These are phyloP conservation scores for Syngnathus typhle DNA, from an alignment of 2,113 vertebrate species.

Conservation along the genomic window DNA sequence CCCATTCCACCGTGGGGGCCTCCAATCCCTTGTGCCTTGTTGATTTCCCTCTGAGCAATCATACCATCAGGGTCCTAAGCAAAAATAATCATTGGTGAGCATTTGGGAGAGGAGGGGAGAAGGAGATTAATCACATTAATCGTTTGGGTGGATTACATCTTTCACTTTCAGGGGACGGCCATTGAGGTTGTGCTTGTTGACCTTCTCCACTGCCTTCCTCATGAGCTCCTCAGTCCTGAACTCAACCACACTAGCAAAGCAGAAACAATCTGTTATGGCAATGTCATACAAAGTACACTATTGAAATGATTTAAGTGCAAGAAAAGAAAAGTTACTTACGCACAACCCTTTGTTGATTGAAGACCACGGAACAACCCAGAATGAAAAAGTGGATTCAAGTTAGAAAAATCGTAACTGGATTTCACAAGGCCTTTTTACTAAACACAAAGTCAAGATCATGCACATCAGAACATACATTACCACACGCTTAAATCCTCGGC, in stretches of 20 bases:
- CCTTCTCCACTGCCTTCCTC: constrained; percentile 94
- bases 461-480: constrained; percentile 34
- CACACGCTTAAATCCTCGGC: constrained; percentile 35
- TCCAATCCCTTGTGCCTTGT: constrained; percentile 70
- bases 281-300: neutral
- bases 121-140: neutral
- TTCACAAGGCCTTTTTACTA: neutral
- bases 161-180: constrained; percentile 95
- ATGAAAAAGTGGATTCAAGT: constrained; percentile 47
- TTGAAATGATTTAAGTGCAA: neutral
- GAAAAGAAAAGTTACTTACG: constrained; percentile 78
- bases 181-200: constrained; percentile 93
- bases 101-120: neutral
- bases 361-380: constrained; percentile 46
- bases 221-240: constrained; percentile 97
- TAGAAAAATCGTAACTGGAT: constrained; percentile 28
- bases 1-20: constrained; percentile 55
- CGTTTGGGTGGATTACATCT: constrained; percentile 70
- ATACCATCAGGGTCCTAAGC: constrained; percentile 87
- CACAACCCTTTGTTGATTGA: constrained; percentile 82
- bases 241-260: constrained; percentile 82
- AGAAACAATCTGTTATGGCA: neutral
- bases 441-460: constrained; percentile 38
- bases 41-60: constrained; percentile 88
- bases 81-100: neutral